phyloP scores from a whole-genome alignment of 2,888 invertebrate species.

The Malachius bipustulatus region DNA sequence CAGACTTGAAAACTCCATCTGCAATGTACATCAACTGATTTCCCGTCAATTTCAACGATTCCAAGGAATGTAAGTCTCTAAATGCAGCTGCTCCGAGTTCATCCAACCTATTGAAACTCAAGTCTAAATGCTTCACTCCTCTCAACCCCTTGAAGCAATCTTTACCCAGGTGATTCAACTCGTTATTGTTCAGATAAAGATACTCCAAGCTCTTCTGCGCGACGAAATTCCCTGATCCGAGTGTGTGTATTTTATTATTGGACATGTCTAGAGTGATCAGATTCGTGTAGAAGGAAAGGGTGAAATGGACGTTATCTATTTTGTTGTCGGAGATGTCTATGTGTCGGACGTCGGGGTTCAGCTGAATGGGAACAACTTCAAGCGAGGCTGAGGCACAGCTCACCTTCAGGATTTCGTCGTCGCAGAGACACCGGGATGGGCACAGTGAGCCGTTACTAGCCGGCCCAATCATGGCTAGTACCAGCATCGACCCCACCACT shows the following conservation, averaged over 20 bases:
- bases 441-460: slow-evolving; percentile 41
- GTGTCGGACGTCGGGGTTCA: slow-evolving; percentile 75
- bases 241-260: slow-evolving; percentile 63
- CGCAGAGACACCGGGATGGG: slow-evolving; percentile 70
- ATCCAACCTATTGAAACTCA: slow-evolving; percentile 67
- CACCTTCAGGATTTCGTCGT: slow-evolving; percentile 65
- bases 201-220: slow-evolving; percentile 60
- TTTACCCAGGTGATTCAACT: slow-evolving; percentile 56
- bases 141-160: slow-evolving; percentile 65
- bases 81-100: slow-evolving; percentile 65
- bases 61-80: slow-evolving; percentile 60
- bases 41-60: slow-evolving; percentile 61
- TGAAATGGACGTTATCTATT: slow-evolving; percentile 65
- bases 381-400: slow-evolving; percentile 67
- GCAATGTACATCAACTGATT: slow-evolving; percentile 66
- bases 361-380: slow-evolving; percentile 77
- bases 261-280: slow-evolving; percentile 72
- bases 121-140: slow-evolving; percentile 53
- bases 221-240: slow-evolving; percentile 74
- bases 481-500: slow-evolving; percentile 43
- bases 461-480: slow-evolving; percentile 34
- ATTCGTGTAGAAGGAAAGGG: slow-evolving; percentile 68
- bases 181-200: slow-evolving; percentile 68
- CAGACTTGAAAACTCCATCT: slow-evolving; percentile 54
- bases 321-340: slow-evolving; percentile 77